phyloP scores from a whole-genome alignment of 2,888 invertebrate genomes.

The Mythimna impura region DNA sequence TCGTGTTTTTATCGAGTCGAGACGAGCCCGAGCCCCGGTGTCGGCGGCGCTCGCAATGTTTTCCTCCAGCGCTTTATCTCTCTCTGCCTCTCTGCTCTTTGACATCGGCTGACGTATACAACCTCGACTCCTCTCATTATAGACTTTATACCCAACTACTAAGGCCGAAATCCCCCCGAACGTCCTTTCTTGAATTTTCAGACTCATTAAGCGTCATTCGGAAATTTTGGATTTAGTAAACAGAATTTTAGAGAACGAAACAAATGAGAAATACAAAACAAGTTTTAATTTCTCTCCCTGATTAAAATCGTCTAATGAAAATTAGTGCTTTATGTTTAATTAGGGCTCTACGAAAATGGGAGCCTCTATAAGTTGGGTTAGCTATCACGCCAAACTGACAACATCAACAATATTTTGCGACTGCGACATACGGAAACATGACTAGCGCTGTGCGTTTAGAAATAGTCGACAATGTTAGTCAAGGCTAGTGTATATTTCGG shows the following conservation, averaged over 20 bases:
- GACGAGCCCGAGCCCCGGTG: constrained; percentile 62
- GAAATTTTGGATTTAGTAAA: constrained; percentile 86
- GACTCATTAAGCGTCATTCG: constrained; percentile 86
- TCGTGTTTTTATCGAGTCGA: constrained; percentile 73
- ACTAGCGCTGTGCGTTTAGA: constrained; percentile 72
- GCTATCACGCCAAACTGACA: constrained; percentile 46
- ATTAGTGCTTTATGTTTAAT: constrained; percentile 52
- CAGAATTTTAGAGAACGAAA: constrained; percentile 75
- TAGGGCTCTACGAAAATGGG: constrained; percentile 36
- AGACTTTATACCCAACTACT: constrained; percentile 74
- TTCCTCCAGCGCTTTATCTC: constrained; percentile 87
- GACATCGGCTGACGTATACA: constrained; percentile 85
- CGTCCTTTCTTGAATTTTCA: constrained; percentile 77
- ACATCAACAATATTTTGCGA: constrained; percentile 56
- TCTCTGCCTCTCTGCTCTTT: constrained; percentile 85
- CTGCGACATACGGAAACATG: constrained; percentile 74
- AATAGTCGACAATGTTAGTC: constrained; percentile 80
- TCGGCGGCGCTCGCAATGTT: constrained; percentile 77
- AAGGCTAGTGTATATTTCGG: constrained; percentile 83
- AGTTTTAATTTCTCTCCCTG: constrained; percentile 58
- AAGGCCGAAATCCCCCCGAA: constrained; percentile 72
- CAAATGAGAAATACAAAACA: constrained; percentile 72
- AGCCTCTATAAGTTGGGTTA: constrained; percentile 19
- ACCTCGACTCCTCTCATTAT: constrained; percentile 70
- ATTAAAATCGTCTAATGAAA: constrained; percentile 62